phyloP scores from a whole-genome alignment of 2,888 invertebrate species.

The Philonicus albiceps region DNA sequence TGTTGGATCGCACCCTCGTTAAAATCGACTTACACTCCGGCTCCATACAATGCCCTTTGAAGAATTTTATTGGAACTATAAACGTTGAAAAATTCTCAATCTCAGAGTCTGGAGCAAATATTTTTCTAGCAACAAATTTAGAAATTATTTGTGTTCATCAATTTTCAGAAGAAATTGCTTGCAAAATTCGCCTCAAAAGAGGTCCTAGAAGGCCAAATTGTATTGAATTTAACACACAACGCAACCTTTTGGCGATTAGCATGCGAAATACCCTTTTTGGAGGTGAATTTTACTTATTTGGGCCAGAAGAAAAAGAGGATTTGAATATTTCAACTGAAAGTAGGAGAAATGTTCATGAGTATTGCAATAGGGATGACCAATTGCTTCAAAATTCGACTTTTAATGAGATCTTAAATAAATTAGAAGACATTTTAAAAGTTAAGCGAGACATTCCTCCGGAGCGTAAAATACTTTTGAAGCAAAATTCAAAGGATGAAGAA shows the following conservation, averaged over 20 bases:
- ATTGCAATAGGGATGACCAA: not conserved
- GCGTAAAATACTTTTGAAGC: not conserved
- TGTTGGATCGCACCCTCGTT: not conserved
- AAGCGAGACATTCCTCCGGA: not conserved
- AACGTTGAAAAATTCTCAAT: not conserved
- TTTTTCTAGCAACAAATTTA: not conserved
- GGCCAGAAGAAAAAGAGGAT: not conserved
- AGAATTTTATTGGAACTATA: not conserved
- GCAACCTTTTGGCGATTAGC: not conserved
- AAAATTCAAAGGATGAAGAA: not conserved
- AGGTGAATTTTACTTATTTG: not conserved
- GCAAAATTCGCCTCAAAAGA: not conserved
- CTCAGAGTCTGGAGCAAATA: not conserved
- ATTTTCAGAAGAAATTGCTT: not conserved
- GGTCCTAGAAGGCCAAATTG: not conserved
- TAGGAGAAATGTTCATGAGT: not conserved
- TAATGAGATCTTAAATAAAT: slow-evolving; percentile 17
- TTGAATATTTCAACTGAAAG: not conserved
- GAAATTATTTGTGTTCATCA: not conserved
- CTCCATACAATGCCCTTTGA: not conserved
- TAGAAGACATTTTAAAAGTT: not conserved
- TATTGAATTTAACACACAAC: not conserved
- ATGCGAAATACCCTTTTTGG: not conserved
- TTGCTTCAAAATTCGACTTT: not conserved
- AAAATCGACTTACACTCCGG: not conserved